Base-by-base conservation (phyloP, 2,888 invertebrate species). In the Molanna angustata region DNA sequence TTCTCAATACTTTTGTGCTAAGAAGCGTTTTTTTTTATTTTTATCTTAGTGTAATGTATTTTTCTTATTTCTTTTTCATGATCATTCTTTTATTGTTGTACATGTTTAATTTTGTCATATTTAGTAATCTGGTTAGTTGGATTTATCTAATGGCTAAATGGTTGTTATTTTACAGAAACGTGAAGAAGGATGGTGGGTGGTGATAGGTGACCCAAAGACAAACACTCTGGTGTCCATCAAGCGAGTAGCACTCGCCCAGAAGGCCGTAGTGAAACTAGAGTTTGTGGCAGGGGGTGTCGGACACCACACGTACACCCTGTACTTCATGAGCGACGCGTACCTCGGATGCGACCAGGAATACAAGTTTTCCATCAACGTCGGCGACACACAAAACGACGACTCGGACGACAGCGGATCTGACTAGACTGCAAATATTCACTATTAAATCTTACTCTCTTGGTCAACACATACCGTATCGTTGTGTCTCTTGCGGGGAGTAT, bases 341-440 rank as follows among this genome's bases (percentile, higher is more conserved):
- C 84, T 99, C 66, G 99, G 99, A 6, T 99, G 98, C 66, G 99
- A 99, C 79, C 99, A 99, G 73, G 99, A 99, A 74, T 99, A 99
- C 75, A 90, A 91, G 72, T 94, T 99, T 70, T 82, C 80, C 0
- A 87, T 93, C 11, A 86, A 87, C 61, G 90, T 94, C 4, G 86
- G 83, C 0, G 90, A 88, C 64, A 85, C 83, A 63, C 83, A 40
- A 4, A 43, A 44, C 21, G 17, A 27, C 9, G 21, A 37, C 16
- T 84, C 82, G 52, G 83, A 74, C 35, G 73, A 60, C 58, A 72
- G 70, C 59, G 73, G 70, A 61, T 83, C 83, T 6, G 83, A 84
- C 62, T 84, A 59, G n/a, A n/a, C n/a, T n/a, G n/a, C n/a, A n/a
- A n/a, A n/a, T n/a, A n/a, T n/a, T n/a, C n/a, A n/a, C n/a, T n/a